Evolutionary conservation across 53 echinoderm and acorn worm genomes (phyloP), one percentile per base, ranked within the genome.

Genomic region (Patiria pectinifera): DNA sequence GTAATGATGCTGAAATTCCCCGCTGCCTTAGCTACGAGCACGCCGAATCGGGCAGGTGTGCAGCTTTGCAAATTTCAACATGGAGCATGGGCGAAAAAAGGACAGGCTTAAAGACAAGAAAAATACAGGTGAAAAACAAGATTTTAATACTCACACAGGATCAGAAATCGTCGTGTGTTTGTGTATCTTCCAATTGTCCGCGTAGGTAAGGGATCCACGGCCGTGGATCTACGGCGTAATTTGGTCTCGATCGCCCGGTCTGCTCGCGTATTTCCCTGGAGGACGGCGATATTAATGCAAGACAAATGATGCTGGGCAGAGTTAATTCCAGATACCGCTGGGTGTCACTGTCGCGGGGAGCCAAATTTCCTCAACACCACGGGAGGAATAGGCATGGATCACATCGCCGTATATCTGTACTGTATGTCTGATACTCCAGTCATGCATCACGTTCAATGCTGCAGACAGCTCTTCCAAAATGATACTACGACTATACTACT

Each of bases 271-370:
- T 83, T 23, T 83, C 83, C 58, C 83, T 6, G 10, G 58, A 83
- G 66, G 66, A 59, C 82, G 59, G 58, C 82, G 82, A 4, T 59
- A 53, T 53, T 35, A 59, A 59, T n/a, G 82, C 82, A 82, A 84
- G 84, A 84, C 84, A 45, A 84, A 84, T 43, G 62, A 58, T 10
- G 23, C 58, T 3, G 59, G 59, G 48, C 13, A 24, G 26, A 63
- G 62, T 63, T 45, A 11, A 84, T 26, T 84, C 84, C 69, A 3
- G 24, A 83, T 60, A 83, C 19, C 83, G 60, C 60, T 60, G 63
- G 24, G 86, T 77, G 78, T 88, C 88, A n/a, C 80, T 80, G 90
- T 80, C 90, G 66, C 81, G 63, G 81, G 45, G 80, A 45, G 35
- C 35, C 61, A 62, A 80, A 15, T 24, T 59, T 58, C 58, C 22